These are phyloP conservation scores for Pachymerium ferrugineum DNA, from an alignment of 2,888 invertebrate species.

Conservation along the genomic window DNA sequence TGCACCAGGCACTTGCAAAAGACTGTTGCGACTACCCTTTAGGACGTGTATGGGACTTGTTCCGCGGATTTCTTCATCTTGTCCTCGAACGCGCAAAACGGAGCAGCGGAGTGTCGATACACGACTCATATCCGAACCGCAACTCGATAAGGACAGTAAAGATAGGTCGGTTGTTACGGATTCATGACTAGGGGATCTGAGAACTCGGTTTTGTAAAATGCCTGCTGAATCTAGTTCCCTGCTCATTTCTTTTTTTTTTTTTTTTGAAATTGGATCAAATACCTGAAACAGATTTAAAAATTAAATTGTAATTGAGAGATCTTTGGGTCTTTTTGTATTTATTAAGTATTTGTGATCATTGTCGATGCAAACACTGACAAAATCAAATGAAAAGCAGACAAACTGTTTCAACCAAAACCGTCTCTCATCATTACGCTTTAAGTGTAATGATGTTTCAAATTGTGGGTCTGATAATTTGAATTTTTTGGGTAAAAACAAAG, in stretches of 20 bases:
- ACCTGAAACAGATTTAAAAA: too few species aligned
- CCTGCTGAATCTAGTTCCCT: not conserved
- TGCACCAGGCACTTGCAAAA: conserved; percentile 39
- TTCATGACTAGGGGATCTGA: conserved; percentile 71
- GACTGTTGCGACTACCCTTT: conserved; percentile 35
- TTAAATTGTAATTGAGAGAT: too few species aligned
- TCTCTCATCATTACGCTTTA: too few species aligned
- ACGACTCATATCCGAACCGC: conserved; percentile 33
- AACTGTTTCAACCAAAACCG: too few species aligned
- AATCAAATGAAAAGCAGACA: too few species aligned
- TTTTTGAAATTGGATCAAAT: too few species aligned
- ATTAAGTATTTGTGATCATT: too few species aligned
- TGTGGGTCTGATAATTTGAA: too few species aligned
- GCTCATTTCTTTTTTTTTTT: not conserved
- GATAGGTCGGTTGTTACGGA: conserved; percentile 77
- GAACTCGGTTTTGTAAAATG: not conserved
- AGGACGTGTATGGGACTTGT: conserved; percentile 23
- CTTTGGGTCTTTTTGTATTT: too few species aligned
- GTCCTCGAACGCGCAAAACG: not conserved
- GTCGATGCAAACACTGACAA: too few species aligned
- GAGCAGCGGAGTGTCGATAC: conserved; percentile 29
- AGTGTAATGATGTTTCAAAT: too few species aligned
- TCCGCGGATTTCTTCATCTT: conserved; percentile 21
- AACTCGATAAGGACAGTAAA: conserved; percentile 66
- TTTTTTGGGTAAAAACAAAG: too few species aligned